Evolutionary conservation across 2,888 invertebrate genomes (phyloP).

Genomic region (Heliconius hortense): DNA sequence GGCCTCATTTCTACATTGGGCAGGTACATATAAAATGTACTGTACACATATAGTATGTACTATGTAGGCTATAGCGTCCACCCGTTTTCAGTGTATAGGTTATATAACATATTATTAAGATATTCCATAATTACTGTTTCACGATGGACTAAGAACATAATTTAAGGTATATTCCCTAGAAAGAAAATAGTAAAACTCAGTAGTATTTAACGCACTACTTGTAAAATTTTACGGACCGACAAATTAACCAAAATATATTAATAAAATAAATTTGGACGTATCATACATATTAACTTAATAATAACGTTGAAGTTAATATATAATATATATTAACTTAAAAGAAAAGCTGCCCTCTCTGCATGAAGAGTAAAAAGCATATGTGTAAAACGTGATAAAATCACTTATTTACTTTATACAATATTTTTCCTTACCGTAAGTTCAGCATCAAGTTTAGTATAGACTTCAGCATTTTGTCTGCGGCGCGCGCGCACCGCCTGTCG

Average conservation of each 20-base stretch:
- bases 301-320: no score
- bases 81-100: no score
- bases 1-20: no score
- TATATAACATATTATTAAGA: no score
- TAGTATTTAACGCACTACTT: not conserved
- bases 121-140: not conserved
- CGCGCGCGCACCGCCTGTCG: conserved; percentile 68
- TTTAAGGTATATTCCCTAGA: not conserved
- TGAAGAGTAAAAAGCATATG: not conserved
- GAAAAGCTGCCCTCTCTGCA: not conserved
- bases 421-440: conserved; percentile 59
- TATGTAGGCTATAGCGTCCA: no score
- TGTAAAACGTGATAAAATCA: no score
- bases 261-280: not conserved
- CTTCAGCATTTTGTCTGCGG: conserved; percentile 55
- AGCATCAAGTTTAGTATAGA: conserved; percentile 65
- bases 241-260: no score
- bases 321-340: no score
- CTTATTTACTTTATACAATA: not conserved
- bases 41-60: no score
- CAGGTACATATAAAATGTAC: no score
- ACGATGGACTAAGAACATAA: not conserved
- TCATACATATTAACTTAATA: no score
- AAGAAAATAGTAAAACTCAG: not conserved
- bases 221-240: no score